Evolutionary conservation across 2,888 invertebrate species (phyloP).

Genomic region (Prenolepis imparis): DNA sequence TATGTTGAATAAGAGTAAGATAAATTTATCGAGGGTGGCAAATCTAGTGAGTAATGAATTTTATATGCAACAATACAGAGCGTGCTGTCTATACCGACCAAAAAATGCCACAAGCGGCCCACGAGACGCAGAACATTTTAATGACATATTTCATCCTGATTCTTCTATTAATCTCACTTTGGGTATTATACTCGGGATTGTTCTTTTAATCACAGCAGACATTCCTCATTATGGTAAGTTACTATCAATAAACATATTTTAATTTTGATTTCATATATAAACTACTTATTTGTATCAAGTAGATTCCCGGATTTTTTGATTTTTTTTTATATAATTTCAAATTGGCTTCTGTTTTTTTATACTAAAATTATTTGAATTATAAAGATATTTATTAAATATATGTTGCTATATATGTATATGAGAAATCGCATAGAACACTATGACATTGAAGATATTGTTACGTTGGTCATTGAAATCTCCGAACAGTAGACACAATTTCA

Average conservation of each 20-base stretch:
- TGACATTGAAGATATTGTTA: conserved; percentile 25
- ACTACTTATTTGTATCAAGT: neutral
- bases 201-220: conserved; percentile 78
- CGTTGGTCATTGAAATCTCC: conserved; percentile 69
- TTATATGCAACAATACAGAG: conserved; percentile 33
- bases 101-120: conserved; percentile 78
- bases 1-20: neutral
- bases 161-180: conserved; percentile 89
- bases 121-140: conserved; percentile 90
- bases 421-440: neutral
- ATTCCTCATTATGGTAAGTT: conserved; percentile 76
- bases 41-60: conserved; percentile 18
- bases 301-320: neutral
- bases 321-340: neutral
- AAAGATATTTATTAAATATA: neutral
- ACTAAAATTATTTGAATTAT: neutral
- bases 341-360: neutral
- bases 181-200: conserved; percentile 90
- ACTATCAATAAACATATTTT: neutral
- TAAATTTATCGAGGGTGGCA: neutral
- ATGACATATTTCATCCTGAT: conserved; percentile 91
- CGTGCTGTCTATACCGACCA: conserved; percentile 10
- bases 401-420: neutral
- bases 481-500: conserved; percentile 27
- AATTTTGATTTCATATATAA: neutral